Percentiles rank a stretch among this genome's conserved stretches.
Evolutionary conservation across 2,888 invertebrate genomes (phyloP).

Genomic region (Dryococelus australis): DNA sequence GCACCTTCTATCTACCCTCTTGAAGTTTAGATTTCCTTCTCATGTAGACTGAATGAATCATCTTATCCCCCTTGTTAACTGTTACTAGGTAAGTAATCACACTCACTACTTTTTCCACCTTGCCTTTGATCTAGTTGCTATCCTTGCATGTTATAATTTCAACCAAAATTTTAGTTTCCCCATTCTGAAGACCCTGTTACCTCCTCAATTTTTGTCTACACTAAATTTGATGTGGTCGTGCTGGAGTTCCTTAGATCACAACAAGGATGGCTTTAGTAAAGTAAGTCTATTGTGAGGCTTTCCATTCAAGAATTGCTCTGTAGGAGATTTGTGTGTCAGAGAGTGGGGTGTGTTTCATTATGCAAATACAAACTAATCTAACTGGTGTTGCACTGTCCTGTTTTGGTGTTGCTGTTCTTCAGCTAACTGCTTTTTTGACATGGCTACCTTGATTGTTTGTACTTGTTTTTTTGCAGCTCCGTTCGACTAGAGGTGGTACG

Average conservation of each 20-base stretch:
- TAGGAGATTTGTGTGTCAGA: not conserved
- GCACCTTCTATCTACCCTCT: no score
- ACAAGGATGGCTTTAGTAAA: not conserved
- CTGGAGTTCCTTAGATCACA: not conserved
- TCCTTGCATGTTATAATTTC: not conserved
- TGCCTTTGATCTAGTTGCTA: not conserved
- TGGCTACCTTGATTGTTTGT: not conserved
- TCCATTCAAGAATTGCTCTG: not conserved
- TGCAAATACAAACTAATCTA: not conserved
- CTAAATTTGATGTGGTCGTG: not conserved
- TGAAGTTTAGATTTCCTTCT: not conserved
- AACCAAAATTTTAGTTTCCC: not conserved
- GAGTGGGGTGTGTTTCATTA: constrained; percentile 22
- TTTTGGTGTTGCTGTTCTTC: not conserved
- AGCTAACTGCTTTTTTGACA: not conserved
- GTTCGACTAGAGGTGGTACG: not conserved
- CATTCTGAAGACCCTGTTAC: not conserved
- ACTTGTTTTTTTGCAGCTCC: not conserved
- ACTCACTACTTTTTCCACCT: not conserved
- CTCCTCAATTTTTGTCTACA: not conserved
- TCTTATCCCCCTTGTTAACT: not conserved
- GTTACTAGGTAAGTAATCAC: not conserved
- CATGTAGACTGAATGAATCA: not conserved
- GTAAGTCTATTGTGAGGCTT: not conserved
- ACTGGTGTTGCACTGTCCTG: not conserved